Conservation (phyloP, 2,888 invertebrate species). For the Scaptomyza tumidula region DNA sequence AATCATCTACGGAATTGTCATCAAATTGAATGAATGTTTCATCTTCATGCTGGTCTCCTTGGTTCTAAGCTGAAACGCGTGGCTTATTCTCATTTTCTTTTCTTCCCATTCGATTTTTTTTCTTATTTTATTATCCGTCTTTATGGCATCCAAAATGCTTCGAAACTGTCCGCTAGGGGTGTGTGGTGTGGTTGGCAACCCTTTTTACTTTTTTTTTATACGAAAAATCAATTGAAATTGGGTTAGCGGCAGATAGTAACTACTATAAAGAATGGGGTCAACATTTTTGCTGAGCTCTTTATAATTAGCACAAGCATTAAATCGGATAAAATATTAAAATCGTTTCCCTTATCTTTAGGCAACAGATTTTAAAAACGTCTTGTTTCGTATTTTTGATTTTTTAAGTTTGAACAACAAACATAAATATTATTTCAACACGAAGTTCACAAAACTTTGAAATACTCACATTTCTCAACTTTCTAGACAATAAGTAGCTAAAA, state of each 20-base stretch:
- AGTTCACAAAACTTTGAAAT: too few species aligned
- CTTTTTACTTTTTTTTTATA: constrained; percentile 29
- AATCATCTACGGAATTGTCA: constrained; percentile 80
- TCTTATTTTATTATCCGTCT: constrained; percentile 56
- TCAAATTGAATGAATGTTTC: constrained; percentile 72
- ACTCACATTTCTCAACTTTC: constrained; percentile 5
- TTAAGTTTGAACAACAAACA: too few species aligned
- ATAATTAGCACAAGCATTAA: constrained; percentile 37
- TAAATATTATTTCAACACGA: too few species aligned
- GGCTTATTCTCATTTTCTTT: constrained; percentile 63
- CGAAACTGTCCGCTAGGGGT: constrained; percentile 17
- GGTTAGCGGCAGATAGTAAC: constrained; percentile 33
- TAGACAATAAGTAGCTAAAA: constrained; percentile 11
- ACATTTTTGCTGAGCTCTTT: constrained; percentile 39
- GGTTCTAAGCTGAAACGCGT: constrained; percentile 76
- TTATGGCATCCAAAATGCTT: constrained; percentile 63
- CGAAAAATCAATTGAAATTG: constrained; percentile 53
- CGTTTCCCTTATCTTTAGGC: not conserved
- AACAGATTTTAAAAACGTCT: not conserved
- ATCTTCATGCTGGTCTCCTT: constrained; percentile 13
- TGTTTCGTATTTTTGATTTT: too few species aligned
- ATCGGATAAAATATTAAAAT: not conserved
- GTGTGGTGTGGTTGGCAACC: constrained; percentile 15
- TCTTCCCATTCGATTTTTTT: not conserved
- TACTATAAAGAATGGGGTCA: constrained; percentile 32